Base-by-base conservation (phyloP, 2,888 invertebrate species). In the Elgonia sp. region DNA sequence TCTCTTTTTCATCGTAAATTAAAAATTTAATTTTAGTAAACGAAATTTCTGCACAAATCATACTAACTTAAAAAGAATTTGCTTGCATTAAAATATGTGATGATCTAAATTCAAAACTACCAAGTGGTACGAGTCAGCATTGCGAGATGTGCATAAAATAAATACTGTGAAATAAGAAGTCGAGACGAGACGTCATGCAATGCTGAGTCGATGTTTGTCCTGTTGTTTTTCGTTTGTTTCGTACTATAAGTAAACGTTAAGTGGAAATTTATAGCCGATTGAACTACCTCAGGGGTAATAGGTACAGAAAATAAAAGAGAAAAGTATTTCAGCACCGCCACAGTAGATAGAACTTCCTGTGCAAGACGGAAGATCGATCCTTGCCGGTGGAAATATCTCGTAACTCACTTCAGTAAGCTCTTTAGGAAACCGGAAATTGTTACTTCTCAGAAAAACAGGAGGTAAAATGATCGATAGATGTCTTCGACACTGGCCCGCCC, bases 361-460 rank as follows among this genome's bases (percentile, higher is more conserved):
- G 73, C 77, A 86, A 89, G 91, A 91, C 90, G 91, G 90, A 91
- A 92, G 93, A 94, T 93, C 93, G 93, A 94, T 93, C 90, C 89
- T 88, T 89, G 88, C 88, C 89, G 89, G 90, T 92, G 93, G 92
- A 93, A 93, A 93, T 93, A 93, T 93, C 93, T 92, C 93, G 92
- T 93, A 94, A 94, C 92, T 94, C 93, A 92, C 91, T 93, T 92
- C 90, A 91, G 92, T 93, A 93, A 93, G 92, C 92, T 93, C 93
- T 93, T 93, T 93, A 93, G 94, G 93, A 94, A 94, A 91, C 92
- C 92, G 94, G 93, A 94, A 94, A 93, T 94, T 93, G 93, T 93
- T 93, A 93, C 92, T 92, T 92, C 89, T 91, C 89, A 82, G 91
- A 90, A 91, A 92, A 92, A 91, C 91, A 90, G 90, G 90, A 88